A percentile compares a stretch with the other conserved stretches of the same genome.
phyloP scores from a whole-genome alignment of 2,113 vertebrate genomes.

The Chaenogobius annularis region DNA sequence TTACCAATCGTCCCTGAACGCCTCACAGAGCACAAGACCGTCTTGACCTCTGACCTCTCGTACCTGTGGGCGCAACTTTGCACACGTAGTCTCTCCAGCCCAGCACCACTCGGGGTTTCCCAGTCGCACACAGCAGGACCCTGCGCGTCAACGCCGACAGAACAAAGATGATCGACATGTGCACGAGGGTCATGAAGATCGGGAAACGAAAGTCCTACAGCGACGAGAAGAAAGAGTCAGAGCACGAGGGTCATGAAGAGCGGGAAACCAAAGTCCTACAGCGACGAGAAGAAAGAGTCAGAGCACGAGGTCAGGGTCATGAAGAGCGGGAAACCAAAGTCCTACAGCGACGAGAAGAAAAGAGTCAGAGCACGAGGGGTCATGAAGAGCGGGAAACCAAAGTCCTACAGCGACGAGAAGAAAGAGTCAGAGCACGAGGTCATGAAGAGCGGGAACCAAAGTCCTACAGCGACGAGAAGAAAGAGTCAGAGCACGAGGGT shows the following conservation, averaged over 20 bases:
- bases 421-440: too few relatives aligned
- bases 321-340: too few relatives aligned
- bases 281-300: neutral
- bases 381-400: too few relatives aligned
- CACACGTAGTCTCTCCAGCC: constrained; percentile 83
- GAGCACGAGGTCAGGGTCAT: neutral
- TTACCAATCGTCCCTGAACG: too few relatives aligned
- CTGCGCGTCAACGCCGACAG: constrained; percentile 79
- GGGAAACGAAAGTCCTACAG: constrained; percentile 88
- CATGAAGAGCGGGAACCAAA: too few relatives aligned
- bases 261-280: neutral
- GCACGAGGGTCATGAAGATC: constrained; percentile 91
- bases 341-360: too few relatives aligned
- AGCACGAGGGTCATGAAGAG: neutral
- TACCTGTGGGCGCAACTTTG: constrained; percentile 89
- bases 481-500: constrained; percentile 2
- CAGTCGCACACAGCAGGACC: constrained; percentile 75
- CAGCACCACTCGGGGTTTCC: constrained; percentile 80
- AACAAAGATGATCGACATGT: constrained; percentile 85
- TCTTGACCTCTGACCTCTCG: neutral
- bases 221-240: neutral
- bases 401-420: too few relatives aligned
- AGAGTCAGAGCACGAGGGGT: too few relatives aligned
- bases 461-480: too few relatives aligned
- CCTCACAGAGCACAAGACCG: too few relatives aligned